phyloP scores from a whole-genome alignment of 2,888 invertebrate genomes.

The Heliconius sara region DNA sequence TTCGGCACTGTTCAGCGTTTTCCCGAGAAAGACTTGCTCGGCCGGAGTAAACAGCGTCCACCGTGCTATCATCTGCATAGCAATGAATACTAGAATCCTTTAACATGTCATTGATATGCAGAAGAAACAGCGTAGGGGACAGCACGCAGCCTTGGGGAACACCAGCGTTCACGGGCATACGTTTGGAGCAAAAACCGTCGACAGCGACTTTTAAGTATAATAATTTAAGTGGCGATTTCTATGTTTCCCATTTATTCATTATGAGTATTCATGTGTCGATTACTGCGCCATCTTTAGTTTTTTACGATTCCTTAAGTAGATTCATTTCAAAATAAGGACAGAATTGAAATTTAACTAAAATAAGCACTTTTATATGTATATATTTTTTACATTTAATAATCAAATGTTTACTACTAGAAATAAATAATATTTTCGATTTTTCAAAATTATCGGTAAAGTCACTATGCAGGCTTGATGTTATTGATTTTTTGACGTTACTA shows the following conservation, averaged over 20 bases:
- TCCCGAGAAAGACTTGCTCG: too few species aligned
- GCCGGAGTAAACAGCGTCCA: too few species aligned
- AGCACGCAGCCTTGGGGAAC: too few species aligned
- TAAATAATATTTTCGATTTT: not conserved
- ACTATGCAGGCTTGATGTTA: conserved; percentile 48
- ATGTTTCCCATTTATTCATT: not conserved
- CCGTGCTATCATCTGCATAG: too few species aligned
- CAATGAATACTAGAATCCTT: too few species aligned
- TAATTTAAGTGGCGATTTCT: not conserved
- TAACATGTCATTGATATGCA: too few species aligned
- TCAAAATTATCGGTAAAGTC: not conserved
- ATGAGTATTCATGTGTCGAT: not conserved
- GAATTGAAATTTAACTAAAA: not conserved
- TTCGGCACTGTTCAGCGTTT: too few species aligned
- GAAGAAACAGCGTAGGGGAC: too few species aligned
- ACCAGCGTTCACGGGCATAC: too few species aligned
- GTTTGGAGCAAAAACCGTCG: too few species aligned
- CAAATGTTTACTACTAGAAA: not conserved
- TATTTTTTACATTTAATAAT: not conserved
- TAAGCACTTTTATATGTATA: not conserved
- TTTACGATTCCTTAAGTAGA: not conserved
- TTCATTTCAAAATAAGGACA: not conserved
- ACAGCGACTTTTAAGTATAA: too few species aligned
- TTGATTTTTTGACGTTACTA: conserved; percentile 67
- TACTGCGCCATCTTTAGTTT: not conserved